Evolutionary conservation across 2,797 vertebrate species (phyloP), one percentile per base, ranked within the genome.

Genomic region (Cirrhinus mrigala): DNA sequence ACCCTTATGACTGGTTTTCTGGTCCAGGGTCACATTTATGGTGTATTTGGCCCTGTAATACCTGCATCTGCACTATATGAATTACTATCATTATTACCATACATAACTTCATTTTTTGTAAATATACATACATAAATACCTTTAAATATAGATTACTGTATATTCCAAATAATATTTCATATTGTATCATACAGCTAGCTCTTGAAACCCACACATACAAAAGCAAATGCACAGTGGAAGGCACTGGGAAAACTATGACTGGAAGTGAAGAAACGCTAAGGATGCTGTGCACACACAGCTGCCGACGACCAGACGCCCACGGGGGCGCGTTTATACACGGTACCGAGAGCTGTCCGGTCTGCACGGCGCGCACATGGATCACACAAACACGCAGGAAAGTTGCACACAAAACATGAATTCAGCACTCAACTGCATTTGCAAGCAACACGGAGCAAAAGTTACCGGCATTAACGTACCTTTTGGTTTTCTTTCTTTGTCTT

Each of bases 281-380:
- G 74, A 81, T 80, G 84, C 69, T 79, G 80, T 75, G 83, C 83
- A 85, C 85, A 84, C 83, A 89, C 88, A 89, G 68, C 89, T 87
- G 85, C 86, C 75, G 80, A 79, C 62, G 62, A 84, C 22, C 6
- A 52, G 88, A 90, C 89, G 88, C 89, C 88, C 89, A 90, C 88
- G 70, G 79, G 71, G 77, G 83, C 80, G 85, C 77, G 58, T 79
- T 87, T 85, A 74, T 83, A 84, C 83, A 82, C 89, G 82, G 82
- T 76, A 78, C 76, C 74, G 69, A 81, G 85, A 84, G 79, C 79
- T 81, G 84, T 79, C 88, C 87, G 71, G 79, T 85, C 71, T 81
- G 73, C 86, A 83, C 74, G 24, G 64, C 60, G 50, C 40, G 84
- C 87, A 83, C 87, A 87, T 83, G 84, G 79, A 80, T 54, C 74